Percentiles rank a stretch among this genome's conserved stretches.
phyloP scores from a whole-genome alignment of 2,113 vertebrate genomes.

The Corapipo altera region DNA sequence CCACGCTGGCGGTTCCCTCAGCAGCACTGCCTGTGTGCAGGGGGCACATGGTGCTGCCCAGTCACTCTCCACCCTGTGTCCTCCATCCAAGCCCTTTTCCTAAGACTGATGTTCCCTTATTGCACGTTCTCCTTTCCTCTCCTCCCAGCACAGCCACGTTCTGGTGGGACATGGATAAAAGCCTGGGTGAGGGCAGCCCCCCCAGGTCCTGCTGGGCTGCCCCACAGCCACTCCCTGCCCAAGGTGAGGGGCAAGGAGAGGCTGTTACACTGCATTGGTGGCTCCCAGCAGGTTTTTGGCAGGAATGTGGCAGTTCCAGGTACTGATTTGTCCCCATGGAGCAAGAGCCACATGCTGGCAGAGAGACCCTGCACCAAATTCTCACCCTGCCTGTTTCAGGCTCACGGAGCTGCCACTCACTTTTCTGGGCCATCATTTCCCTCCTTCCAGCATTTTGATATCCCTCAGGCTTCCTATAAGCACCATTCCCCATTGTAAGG shows the following conservation, averaged over 20 bases:
- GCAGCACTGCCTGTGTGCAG: fast-evolving
- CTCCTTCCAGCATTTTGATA: not conserved
- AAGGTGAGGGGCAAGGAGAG: fast-evolving
- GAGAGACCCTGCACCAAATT: not conserved
- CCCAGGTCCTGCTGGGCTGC: not conserved
- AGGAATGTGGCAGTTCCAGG: not conserved
- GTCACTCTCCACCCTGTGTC: fast-evolving
- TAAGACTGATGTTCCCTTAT: not conserved
- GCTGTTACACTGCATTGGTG: not conserved
- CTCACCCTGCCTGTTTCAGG: not conserved
- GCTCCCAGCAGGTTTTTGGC: not conserved
- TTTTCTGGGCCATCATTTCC: not conserved
- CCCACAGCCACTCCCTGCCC: not conserved
- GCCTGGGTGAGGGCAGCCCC: not conserved
- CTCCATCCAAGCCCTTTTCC: not conserved
- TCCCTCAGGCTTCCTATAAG: not conserved
- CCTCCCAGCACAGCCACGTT: not conserved
- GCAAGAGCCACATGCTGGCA: fast-evolving
- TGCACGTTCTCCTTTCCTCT: not conserved
- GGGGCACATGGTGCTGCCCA: not conserved
- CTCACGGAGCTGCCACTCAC: not conserved
- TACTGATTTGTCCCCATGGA: not conserved
- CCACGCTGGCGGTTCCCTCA: not conserved
- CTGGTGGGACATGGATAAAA: not conserved
- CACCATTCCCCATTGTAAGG: not conserved